These are phyloP conservation scores for Serrognathus titanus DNA, from an alignment of 2,888 invertebrate species.

Conservation along the genomic window DNA sequence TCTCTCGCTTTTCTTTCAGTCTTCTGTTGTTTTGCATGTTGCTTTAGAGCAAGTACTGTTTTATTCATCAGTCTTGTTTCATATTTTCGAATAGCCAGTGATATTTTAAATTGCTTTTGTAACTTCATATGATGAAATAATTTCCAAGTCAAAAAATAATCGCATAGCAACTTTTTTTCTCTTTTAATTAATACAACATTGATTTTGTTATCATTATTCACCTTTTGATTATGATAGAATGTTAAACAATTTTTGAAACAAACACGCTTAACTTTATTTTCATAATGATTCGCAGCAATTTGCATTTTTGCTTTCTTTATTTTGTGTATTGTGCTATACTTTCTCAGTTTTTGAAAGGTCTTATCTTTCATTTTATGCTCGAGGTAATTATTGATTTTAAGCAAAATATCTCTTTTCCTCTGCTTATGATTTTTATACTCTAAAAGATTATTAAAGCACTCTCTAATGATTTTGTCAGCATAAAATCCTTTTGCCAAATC, in stretches of 20 bases:
- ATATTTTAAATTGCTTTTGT: neutral
- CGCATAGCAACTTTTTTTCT: constrained; percentile 7
- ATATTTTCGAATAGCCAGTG: neutral
- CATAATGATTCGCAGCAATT: constrained; percentile 5
- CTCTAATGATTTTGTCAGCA: constrained; percentile 16
- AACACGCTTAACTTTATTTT: constrained; percentile 6
- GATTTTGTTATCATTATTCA: constrained; percentile 1
- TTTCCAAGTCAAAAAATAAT: constrained; percentile 23
- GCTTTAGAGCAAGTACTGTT: neutral
- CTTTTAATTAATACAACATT: constrained; percentile 6
- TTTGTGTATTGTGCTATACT: constrained; percentile 8
- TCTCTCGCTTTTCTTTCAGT: neutral
- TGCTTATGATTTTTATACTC: constrained; percentile 4
- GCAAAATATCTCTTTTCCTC: constrained; percentile 1
- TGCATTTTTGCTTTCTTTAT: constrained; percentile 12
- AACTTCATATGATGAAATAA: neutral
- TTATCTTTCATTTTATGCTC: neutral
- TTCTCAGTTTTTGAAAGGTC: constrained; percentile 1
- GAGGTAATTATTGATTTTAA: neutral
- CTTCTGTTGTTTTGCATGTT: neutral
- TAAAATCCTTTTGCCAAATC: constrained; percentile 14
- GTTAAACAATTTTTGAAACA: constrained; percentile 14
- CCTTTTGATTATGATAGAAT: neutral
- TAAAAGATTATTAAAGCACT: constrained; percentile 7
- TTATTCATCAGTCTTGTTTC: neutral